Evolutionary conservation across 2,797 vertebrate species (phyloP).

Genomic region (Falco novaeseelandiae): DNA sequence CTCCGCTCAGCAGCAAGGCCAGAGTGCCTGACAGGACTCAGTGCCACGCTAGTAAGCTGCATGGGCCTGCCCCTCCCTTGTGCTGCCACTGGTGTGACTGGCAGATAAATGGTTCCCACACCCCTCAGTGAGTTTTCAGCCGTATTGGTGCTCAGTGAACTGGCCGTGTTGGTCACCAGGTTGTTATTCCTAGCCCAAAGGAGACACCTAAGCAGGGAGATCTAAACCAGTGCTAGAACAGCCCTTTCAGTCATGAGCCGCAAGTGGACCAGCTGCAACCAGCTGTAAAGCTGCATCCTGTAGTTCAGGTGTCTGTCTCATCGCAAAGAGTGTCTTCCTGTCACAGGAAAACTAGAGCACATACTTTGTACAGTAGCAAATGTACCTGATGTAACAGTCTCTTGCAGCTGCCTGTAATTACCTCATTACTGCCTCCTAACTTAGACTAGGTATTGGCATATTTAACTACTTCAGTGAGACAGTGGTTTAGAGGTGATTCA

Average conservation of each 20-base stretch:
- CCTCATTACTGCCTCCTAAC: fast-evolving
- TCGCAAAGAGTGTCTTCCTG: background rate
- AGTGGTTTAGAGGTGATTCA: background rate
- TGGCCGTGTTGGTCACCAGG: background rate
- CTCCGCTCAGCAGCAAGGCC: background rate
- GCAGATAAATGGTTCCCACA: background rate
- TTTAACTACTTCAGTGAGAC: background rate
- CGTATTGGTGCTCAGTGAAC: background rate
- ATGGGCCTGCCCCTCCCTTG: background rate
- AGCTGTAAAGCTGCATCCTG: background rate
- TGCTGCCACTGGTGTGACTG: background rate
- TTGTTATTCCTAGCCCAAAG: background rate
- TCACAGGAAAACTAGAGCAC: background rate
- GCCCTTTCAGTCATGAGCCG: background rate
- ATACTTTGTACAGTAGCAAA: background rate
- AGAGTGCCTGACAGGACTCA: background rate
- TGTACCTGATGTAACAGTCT: background rate
- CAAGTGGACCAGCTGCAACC: background rate
- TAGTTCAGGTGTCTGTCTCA: background rate
- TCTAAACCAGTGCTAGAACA: background rate
- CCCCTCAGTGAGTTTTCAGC: background rate
- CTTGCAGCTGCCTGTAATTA: background rate
- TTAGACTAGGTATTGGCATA: background rate
- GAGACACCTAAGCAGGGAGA: background rate
- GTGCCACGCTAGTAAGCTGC: background rate